phyloP scores from a whole-genome alignment of 1,140 invertebrate genomes.

The Ceratitis capitata region DNA sequence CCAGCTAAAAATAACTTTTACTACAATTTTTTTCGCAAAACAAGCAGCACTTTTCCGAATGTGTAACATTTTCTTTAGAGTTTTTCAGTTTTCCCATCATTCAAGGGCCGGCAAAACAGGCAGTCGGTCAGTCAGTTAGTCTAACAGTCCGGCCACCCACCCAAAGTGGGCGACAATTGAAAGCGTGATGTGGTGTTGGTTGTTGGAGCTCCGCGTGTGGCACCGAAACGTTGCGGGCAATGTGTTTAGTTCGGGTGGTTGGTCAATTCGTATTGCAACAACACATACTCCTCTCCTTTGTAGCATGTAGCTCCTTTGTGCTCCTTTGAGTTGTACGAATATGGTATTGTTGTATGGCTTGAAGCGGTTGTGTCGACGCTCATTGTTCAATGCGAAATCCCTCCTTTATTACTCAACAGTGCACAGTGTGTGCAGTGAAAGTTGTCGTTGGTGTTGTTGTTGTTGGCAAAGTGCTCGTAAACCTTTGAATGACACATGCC shows the following conservation, averaged over 20 bases:
- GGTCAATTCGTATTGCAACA: background rate
- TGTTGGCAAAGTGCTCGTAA: constrained; percentile 59
- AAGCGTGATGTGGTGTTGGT: constrained; percentile 17
- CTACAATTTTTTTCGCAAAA: background rate
- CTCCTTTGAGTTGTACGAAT: background rate
- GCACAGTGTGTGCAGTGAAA: background rate
- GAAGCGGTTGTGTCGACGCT: background rate
- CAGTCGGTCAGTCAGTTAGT: background rate
- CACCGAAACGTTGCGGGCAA: background rate
- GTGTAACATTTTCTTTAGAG: constrained; percentile 14
- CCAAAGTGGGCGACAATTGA: constrained; percentile 21
- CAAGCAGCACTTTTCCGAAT: background rate
- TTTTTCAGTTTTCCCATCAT: constrained; percentile 35
- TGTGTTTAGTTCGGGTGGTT: background rate
- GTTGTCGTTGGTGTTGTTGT: too few relatives aligned
- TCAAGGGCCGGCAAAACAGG: background rate
- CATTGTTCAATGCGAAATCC: constrained; percentile 18
- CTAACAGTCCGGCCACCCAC: background rate
- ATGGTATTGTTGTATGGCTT: background rate
- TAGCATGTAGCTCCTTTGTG: background rate
- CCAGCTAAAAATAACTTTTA: constrained; percentile 17
- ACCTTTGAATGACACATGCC: constrained; percentile 61
- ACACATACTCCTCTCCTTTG: background rate
- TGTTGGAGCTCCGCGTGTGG: background rate
- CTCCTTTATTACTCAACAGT: background rate